phyloP scores from a whole-genome alignment of 2,113 vertebrate species.

The Labeo rohita region DNA sequence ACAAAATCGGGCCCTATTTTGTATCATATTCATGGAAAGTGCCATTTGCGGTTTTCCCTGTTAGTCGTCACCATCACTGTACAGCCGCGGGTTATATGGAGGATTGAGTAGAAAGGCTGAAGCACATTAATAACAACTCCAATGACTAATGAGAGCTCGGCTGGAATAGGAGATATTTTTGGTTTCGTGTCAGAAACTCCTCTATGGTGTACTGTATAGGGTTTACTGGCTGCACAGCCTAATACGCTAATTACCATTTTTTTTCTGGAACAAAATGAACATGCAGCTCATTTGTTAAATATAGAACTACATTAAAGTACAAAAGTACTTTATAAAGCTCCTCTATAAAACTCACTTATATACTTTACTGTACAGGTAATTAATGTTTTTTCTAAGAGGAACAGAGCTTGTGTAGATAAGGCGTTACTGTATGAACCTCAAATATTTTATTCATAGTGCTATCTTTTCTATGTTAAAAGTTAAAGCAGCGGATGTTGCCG shows the following conservation, averaged over 20 bases:
- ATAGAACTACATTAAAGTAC: constrained; percentile 21
- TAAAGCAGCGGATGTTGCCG: not conserved
- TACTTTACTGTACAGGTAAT: constrained; percentile 18
- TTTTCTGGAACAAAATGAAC: not conserved
- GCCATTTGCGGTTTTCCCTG: not conserved
- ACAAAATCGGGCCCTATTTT: not conserved
- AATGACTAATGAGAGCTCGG: not conserved
- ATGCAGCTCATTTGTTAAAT: constrained; percentile 19
- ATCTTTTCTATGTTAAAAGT: not conserved
- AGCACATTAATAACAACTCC: constrained; percentile 8
- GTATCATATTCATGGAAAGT: not conserved
- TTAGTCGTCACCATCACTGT: not conserved
- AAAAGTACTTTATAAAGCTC: not conserved
- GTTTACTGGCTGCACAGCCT: constrained; percentile 5
- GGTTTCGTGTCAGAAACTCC: not conserved
- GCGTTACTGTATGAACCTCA: not conserved
- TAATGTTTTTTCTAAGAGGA: constrained; percentile 16
- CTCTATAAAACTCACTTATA: constrained; percentile 20
- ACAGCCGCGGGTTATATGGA: not conserved
- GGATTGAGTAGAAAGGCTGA: constrained; percentile 16
- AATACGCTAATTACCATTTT: not conserved
- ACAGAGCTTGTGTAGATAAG: not conserved
- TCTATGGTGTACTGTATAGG: not conserved
- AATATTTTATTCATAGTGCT: constrained; percentile 1
- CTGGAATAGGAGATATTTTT: constrained; percentile 27